Evolutionary conservation across 2,888 invertebrate genomes (phyloP).

Genomic region (Stegana nigrithorax): DNA sequence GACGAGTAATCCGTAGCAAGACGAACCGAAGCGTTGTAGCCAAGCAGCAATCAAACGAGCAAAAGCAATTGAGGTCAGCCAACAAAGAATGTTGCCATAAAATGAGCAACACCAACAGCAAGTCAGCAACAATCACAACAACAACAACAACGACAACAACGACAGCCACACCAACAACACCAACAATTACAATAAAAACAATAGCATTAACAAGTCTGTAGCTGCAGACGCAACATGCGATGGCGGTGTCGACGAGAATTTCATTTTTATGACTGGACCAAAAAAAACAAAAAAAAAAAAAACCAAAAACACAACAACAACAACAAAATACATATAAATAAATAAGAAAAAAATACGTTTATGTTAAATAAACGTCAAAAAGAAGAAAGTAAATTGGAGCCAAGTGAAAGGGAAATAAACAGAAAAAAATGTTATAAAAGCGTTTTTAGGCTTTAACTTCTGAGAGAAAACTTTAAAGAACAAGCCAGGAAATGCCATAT

Average conservation of each 20-base stretch:
- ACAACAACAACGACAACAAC: constrained; percentile 26
- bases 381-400: constrained; percentile 58
- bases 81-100: constrained; percentile 62
- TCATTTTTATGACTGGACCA: constrained; percentile 54
- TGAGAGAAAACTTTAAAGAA: neutral
- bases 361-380: constrained; percentile 38
- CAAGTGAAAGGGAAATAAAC: constrained; percentile 60
- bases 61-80: constrained; percentile 64
- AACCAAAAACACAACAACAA: constrained; percentile 28
- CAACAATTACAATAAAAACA: constrained; percentile 38
- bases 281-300: constrained; percentile 28
- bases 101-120: constrained; percentile 47
- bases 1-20: constrained; percentile 36
- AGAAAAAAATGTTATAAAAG: constrained; percentile 31
- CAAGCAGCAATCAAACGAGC: constrained; percentile 27
- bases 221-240: constrained; percentile 19
- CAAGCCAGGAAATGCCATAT: neutral
- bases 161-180: constrained; percentile 25
- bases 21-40: constrained; percentile 34
- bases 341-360: constrained; percentile 26
- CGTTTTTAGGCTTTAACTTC: neutral
- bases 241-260: constrained; percentile 44
- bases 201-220: neutral
- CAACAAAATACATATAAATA: constrained; percentile 30
- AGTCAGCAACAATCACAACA: neutral